phyloP scores from a whole-genome alignment of 2,797 vertebrate species.

The Myotis myotis region DNA sequence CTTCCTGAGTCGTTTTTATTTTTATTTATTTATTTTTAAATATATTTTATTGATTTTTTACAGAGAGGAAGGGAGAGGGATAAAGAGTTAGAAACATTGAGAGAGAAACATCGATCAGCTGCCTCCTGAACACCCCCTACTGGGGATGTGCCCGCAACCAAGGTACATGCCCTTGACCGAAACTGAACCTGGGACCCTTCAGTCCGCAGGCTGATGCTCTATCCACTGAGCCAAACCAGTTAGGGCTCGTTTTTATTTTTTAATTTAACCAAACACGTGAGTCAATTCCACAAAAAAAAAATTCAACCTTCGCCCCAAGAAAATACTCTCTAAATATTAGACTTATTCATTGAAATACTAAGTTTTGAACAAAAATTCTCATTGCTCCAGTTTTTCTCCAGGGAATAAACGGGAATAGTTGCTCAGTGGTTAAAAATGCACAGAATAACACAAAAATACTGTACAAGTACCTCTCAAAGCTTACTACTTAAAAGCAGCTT shows the following conservation, averaged over 20 bases:
- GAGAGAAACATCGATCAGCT: too few species aligned
- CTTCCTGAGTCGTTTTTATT: background rate
- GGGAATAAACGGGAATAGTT: background rate
- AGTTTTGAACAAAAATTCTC: conserved; percentile 18
- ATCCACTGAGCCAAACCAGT: too few species aligned
- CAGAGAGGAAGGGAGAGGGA: too few species aligned
- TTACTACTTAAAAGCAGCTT: background rate
- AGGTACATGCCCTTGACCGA: too few species aligned
- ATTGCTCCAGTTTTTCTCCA: background rate
- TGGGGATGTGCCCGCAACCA: too few species aligned
- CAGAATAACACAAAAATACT: background rate
- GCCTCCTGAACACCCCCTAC: too few species aligned
- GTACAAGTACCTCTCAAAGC: background rate
- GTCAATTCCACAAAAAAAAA: background rate
- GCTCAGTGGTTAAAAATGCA: background rate
- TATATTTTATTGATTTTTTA: too few species aligned
- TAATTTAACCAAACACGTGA: background rate
- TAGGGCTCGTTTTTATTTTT: background rate
- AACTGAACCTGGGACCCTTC: too few species aligned
- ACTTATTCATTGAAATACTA: background rate
- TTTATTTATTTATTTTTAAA: background rate
- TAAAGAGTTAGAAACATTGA: too few species aligned
- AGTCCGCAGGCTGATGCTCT: too few species aligned
- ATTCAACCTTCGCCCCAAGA: background rate
- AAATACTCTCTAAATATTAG: background rate